Conservation (phyloP, 2,113 vertebrate genomes). For the Xiphophorus maculatus region DNA sequence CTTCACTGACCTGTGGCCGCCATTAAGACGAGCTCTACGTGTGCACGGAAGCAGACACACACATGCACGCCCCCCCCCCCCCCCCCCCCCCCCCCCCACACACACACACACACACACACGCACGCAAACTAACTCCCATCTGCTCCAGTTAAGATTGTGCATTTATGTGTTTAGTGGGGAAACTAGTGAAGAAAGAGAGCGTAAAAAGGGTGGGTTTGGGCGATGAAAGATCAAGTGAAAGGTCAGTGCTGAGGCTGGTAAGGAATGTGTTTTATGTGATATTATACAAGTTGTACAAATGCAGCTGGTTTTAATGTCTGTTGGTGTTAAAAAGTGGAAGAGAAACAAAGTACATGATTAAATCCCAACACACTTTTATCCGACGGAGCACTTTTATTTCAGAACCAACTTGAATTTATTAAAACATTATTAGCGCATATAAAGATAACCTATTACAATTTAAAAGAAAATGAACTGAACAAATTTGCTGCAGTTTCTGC, state of each 20-base stretch:
- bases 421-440: slow-evolving; percentile 60
- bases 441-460: slow-evolving; percentile 57
- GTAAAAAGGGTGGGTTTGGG: slow-evolving; percentile 38
- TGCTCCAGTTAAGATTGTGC: slow-evolving; percentile 57
- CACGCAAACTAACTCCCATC: slow-evolving; percentile 12
- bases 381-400: slow-evolving; percentile 64
- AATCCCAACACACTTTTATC: slow-evolving; percentile 46
- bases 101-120: slow-evolving; percentile 6
- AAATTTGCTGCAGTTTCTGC: slow-evolving; percentile 58
- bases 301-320: slow-evolving; percentile 41
- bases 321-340: slow-evolving; percentile 4
- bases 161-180: slow-evolving; percentile 41
- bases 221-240: slow-evolving; percentile 54
- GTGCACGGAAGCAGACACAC: neutral
- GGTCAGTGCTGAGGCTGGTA: slow-evolving; percentile 15
- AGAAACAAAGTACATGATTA: slow-evolving; percentile 33
- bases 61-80: neutral
- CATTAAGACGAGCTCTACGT: slow-evolving; percentile 41
- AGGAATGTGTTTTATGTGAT: slow-evolving; percentile 17
- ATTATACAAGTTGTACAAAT: slow-evolving; percentile 11
- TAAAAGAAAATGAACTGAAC: slow-evolving; percentile 52
- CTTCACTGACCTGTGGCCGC: slow-evolving; percentile 74
- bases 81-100: neutral
- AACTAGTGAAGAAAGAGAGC: slow-evolving; percentile 32
- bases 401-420: slow-evolving; percentile 48